Percentiles rank a stretch among this genome's conserved stretches.
Conservation (phyloP, 2,113 vertebrate genomes). For the Callochromis pleurospilus region DNA sequence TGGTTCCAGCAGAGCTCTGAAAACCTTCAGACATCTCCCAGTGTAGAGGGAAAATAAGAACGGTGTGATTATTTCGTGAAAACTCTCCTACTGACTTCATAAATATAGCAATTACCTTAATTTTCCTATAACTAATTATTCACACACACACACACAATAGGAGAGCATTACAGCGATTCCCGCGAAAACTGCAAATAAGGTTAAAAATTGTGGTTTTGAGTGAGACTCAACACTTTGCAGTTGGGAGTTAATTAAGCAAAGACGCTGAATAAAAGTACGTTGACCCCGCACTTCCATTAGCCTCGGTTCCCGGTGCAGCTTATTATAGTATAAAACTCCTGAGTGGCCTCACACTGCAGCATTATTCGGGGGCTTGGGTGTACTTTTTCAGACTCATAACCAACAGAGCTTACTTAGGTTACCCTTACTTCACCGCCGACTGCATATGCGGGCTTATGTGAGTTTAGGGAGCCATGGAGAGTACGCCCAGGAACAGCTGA, state of each 20-base stretch:
- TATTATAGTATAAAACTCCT: slow-evolving; percentile 32
- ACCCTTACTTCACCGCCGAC: slow-evolving; percentile 53
- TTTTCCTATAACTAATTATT: background rate
- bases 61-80: background rate
- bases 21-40: slow-evolving; percentile 3
- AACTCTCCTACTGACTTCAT: background rate
- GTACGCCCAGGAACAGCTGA: slow-evolving; percentile 73
- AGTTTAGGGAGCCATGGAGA: slow-evolving; percentile 66
- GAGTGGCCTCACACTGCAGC: slow-evolving; percentile 35
- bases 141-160: background rate
- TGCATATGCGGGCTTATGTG: slow-evolving; percentile 57
- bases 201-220: background rate
- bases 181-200: background rate
- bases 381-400: slow-evolving; percentile 57
- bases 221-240: background rate
- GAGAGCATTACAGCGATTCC: background rate
- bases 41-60: background rate
- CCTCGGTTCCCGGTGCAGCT: slow-evolving; percentile 19
- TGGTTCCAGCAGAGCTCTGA: slow-evolving; percentile 46
- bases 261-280: background rate
- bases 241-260: background rate
- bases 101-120: background rate
- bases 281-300: slow-evolving; percentile 12
- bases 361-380: slow-evolving; percentile 41
- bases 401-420: slow-evolving; percentile 59